Evolutionary conservation across 2,888 invertebrate genomes (phyloP).

Genomic region (Holacanthella duospinosa): DNA sequence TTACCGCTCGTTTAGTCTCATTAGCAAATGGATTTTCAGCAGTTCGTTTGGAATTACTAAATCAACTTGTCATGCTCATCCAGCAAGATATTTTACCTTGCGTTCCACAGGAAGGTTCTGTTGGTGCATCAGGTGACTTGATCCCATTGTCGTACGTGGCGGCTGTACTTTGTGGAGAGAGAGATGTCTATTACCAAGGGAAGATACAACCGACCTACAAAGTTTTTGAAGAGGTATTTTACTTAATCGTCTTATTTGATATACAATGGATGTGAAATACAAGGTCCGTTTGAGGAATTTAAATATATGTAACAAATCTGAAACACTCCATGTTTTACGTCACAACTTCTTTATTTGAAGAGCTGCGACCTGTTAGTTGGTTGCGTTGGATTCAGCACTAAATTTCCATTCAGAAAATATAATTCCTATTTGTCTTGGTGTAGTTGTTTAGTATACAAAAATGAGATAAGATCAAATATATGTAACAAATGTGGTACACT

Average conservation of each 20-base stretch:
- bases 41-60: conserved; percentile 7
- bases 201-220: neutral
- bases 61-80: neutral
- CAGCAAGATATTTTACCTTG: conserved; percentile 6
- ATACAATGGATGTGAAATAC: too few relatives aligned
- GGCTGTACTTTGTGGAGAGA: conserved; percentile 7
- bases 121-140: conserved; percentile 11
- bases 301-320: neutral
- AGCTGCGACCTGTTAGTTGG: too few relatives aligned
- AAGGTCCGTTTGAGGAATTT: too few relatives aligned
- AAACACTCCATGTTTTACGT: neutral
- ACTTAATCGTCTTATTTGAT: too few relatives aligned
- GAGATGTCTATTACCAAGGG: conserved; percentile 1
- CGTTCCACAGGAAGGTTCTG: conserved; percentile 11
- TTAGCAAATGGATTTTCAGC: conserved; percentile 6
- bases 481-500: too few relatives aligned
- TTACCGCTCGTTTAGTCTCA: conserved; percentile 7
- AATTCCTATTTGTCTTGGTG: too few relatives aligned
- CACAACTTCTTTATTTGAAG: neutral
- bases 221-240: conserved; percentile 4
- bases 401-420: too few relatives aligned
- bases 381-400: too few relatives aligned
- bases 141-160: conserved; percentile 8
- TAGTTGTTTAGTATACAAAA: too few relatives aligned
- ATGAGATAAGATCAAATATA: too few relatives aligned